Percentiles rank a stretch among this genome's conserved stretches.
Conservation (phyloP, 2,888 invertebrate species). For the Argyresthia albistria region DNA sequence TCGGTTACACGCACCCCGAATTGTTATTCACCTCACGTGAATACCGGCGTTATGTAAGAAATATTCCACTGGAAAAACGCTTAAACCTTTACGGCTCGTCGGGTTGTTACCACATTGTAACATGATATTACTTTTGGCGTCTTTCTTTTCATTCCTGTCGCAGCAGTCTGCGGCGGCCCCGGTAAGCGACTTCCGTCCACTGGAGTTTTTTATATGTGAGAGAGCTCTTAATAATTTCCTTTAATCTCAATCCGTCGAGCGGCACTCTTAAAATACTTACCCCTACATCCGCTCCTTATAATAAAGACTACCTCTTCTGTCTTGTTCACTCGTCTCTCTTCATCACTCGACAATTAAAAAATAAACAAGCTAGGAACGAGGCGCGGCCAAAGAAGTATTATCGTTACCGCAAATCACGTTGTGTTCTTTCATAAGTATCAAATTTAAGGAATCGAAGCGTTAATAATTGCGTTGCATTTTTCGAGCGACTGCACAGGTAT, state of each 20-base stretch:
- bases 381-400: conserved; percentile 14
- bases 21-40: conserved; percentile 37
- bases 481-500: conserved; percentile 57
- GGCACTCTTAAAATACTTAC: conserved; percentile 70
- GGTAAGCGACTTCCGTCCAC: conserved; percentile 53
- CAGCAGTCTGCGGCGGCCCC: conserved; percentile 39
- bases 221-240: conserved; percentile 70
- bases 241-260: conserved; percentile 63
- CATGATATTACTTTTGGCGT: conserved; percentile 26
- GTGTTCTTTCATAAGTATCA: conserved; percentile 63
- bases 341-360: conserved; percentile 63
- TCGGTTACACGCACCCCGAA: conserved; percentile 39
- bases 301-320: conserved; percentile 64
- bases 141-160: conserved; percentile 14
- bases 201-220: conserved; percentile 38
- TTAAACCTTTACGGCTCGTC: conserved; percentile 52
- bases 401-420: conserved; percentile 37
- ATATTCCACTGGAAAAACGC: conserved; percentile 21
- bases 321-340: conserved; percentile 41
- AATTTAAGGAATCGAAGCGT: conserved; percentile 64
- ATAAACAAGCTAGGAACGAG: conserved; percentile 34
- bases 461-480: conserved; percentile 59
- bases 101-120: conserved; percentile 46
- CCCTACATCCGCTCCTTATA: conserved; percentile 71
- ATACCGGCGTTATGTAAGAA: conserved; percentile 38